Evolutionary conservation across 2,797 vertebrate species (phyloP), one percentile per base, ranked within the genome.

Genomic region (Streptopelia turtur): DNA sequence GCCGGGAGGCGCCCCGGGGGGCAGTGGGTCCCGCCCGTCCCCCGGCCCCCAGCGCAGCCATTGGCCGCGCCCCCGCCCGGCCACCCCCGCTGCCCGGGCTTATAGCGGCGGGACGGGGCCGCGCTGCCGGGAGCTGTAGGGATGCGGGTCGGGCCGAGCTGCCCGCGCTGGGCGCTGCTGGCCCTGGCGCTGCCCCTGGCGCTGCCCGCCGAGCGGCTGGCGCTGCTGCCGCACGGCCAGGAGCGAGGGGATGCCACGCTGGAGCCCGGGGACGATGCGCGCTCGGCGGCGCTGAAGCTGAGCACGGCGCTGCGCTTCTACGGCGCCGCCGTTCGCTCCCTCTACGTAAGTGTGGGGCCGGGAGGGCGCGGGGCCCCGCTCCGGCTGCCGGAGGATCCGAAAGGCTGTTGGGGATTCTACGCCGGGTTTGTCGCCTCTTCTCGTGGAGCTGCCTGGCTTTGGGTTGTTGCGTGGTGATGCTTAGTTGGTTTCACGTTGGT

Each of bases 271-370:
- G 98, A 97, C 87, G 98, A 99, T 92, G 89, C 12, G 20, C 96
- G 53, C 69, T 98, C 98, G 76, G 97, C 97, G 30, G 96, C 95
- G 30, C 94, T 99, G 49, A 47, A 94, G 24, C 95, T 99, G 95
- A 91, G 96, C 80, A 63, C 94, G 27, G 96, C 98, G 5, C 87
- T 99, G 57, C 95, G 76, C 66, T 99, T 99, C 94, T 99, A 98
- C 97, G 98, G 98, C 84, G 89, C 97, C 28, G 76, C 96, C 41
- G 98, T 99, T 89, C 6, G 75, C 89, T 96, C 96, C n/a, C 94
- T 99, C 88, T 98, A 98, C 90, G 99, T 99, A 97, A 99, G 99
- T 98, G 87, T 75, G 63, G 45, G 87, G 27, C 21, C 27, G 37
- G 71, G 64, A 13, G 61, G 82, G 43, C 52, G 25, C 25, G 24